These are phyloP conservation scores for Redunca redunca DNA, from an alignment of 2,113 vertebrate species.

Conservation along the genomic window DNA sequence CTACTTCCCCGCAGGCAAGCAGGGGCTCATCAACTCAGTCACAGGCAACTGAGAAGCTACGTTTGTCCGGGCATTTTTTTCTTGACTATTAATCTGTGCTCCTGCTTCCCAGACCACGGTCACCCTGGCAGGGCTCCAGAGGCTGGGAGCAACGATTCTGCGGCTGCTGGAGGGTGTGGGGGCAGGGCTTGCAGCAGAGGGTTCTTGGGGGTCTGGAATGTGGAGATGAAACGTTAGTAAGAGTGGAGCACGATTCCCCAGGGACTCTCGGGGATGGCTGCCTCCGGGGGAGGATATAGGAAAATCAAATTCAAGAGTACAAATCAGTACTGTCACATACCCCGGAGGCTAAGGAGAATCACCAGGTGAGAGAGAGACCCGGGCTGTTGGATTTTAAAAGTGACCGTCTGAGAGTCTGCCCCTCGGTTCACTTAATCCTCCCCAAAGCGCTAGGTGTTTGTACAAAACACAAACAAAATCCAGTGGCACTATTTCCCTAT, in stretches of 20 bases:
- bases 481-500: accelerated
- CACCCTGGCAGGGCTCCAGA: background rate
- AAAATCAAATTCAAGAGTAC: background rate
- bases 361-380: background rate
- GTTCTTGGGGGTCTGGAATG: background rate
- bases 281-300: background rate
- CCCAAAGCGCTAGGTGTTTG: background rate
- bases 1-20: accelerated
- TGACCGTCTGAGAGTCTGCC: background rate
- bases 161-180: background rate
- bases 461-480: background rate
- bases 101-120: background rate
- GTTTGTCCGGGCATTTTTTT: background rate
- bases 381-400: background rate
- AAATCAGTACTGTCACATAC: background rate
- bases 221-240: background rate
- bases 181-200: no score
- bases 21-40: background rate
- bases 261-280: background rate
- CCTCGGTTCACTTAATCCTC: background rate
- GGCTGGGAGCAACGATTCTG: background rate
- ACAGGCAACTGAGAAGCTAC: background rate
- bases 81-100: background rate
- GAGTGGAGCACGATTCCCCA: background rate
- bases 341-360: background rate